Percentiles rank a stretch among this genome's conserved stretches.
Evolutionary conservation across 2,113 vertebrate species (phyloP).

Genomic region (Scomber scombrus): DNA sequence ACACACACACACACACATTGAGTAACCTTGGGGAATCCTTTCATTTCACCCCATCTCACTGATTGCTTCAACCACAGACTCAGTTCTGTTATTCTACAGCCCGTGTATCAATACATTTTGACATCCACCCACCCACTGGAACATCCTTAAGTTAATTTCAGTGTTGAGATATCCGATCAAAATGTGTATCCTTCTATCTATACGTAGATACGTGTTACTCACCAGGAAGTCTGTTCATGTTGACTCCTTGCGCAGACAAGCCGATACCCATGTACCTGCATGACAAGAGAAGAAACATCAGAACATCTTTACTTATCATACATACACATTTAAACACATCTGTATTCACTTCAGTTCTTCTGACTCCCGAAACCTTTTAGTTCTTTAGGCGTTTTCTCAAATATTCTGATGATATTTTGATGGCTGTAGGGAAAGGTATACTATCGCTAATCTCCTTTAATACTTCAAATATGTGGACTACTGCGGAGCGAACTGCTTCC

Average conservation of each 20-base stretch:
- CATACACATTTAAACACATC: neutral
- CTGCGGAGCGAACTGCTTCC: conserved; percentile 3
- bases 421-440: neutral
- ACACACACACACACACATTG: neutral
- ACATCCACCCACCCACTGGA: neutral
- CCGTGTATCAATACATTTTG: neutral
- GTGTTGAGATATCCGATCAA: neutral
- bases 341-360: neutral
- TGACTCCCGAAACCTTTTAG: neutral
- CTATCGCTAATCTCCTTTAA: conserved; percentile 23
- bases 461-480: neutral
- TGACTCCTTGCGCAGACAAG: conserved; percentile 98
- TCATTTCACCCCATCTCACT: conserved; percentile 17
- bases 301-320: neutral
- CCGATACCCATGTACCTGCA: conserved; percentile 99
- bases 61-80: conserved; percentile 23
- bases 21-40: conserved; percentile 35
- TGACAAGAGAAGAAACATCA: conserved; percentile 48
- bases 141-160: conserved; percentile 4
- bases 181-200: neutral
- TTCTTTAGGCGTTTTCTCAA: neutral
- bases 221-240: conserved; percentile 99
- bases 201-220: conserved; percentile 83
- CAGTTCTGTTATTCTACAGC: neutral
- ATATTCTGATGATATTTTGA: neutral